Percentiles rank a stretch among this genome's conserved stretches.
Evolutionary conservation across 2,888 invertebrate species (phyloP).

Genomic region (Pinctada fucata): DNA sequence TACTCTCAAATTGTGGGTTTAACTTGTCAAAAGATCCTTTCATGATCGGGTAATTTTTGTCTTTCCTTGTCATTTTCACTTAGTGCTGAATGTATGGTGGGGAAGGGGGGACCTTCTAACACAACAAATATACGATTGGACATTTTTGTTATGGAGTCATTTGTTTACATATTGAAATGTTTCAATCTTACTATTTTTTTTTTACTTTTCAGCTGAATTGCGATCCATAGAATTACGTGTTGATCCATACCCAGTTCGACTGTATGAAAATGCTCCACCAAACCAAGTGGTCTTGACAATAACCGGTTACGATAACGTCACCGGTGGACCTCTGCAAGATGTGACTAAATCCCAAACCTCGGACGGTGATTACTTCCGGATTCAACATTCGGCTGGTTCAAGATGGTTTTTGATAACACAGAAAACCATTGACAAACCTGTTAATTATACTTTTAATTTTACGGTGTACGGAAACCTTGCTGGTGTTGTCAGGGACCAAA

Average conservation of each 20-base stretch:
- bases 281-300: conserved; percentile 56
- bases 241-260: conserved; percentile 56
- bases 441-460: conserved; percentile 55
- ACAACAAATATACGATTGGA: no score
- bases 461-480: conserved; percentile 48
- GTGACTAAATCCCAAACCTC: conserved; percentile 42
- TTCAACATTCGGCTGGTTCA: conserved; percentile 37
- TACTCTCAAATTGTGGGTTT: no score
- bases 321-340: conserved; percentile 42
- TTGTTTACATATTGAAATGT: no score
- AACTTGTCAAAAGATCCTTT: no score
- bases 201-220: not conserved
- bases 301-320: conserved; percentile 51
- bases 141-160: no score
- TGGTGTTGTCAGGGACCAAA: conserved; percentile 43
- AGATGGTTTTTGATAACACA: conserved; percentile 53
- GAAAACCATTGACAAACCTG: conserved; percentile 50
- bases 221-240: conserved; percentile 40
- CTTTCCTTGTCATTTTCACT: no score
- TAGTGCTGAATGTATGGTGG: no score
- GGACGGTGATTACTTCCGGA: conserved; percentile 52
- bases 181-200: no score
- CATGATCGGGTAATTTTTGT: no score
- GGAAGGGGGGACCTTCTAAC: no score
- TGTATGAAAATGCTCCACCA: conserved; percentile 54